Evolutionary conservation across 2,113 vertebrate species (phyloP), one percentile per base, ranked within the genome.

Genomic region (Eulemur rufifrons): DNA sequence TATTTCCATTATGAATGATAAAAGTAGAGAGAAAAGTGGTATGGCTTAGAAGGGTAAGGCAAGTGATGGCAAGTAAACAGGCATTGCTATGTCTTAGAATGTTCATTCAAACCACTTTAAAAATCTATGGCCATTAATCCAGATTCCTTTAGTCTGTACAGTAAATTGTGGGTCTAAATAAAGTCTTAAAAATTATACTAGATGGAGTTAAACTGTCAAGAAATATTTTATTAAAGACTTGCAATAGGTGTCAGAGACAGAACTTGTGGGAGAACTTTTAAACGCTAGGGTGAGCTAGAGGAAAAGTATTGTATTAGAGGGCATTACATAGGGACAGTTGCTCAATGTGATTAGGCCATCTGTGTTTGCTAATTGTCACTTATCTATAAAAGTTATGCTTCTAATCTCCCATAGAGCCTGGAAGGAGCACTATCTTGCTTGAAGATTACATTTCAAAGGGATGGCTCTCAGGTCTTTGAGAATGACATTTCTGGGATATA

Each of bases 1-100:
- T 91, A 95, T 77, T 90, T 93, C 20, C 9, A 83, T 87, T 34
- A 59, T 47, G 39, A 80, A 66, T 95, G 25, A 59, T 77, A 78
- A 95, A 86, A 74, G 59, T 45, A 80, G 54, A 11, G 12, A 15
- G 86, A 86, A 64, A 64, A 32, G 39, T 45, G 9, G 3, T 69
- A 69, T 87, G n/a, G 17, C 39, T 93, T 89, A 66, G 80, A 92
- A 86, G 42, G 13, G 4, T 80, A 89, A 68, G 25, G 20, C 25
- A 54, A 63, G 25, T 61, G 11, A 69, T 50, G 64, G 6, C 34
- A 96, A 32, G 25, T 85, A 69, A 76, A 76, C 47, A 63, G 61
- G 32, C 18, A 78, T 29, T 71, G 12, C 32, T 39, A 37, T 61
- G 6, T 71, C 69, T 86, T 89, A 78, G 39, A 95, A 56, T 64